A percentile compares a stretch with the other conserved stretches of the same genome.
These are phyloP conservation scores for Neogale vison DNA, from an alignment of 2,113 vertebrate species.

Conservation along the genomic window DNA sequence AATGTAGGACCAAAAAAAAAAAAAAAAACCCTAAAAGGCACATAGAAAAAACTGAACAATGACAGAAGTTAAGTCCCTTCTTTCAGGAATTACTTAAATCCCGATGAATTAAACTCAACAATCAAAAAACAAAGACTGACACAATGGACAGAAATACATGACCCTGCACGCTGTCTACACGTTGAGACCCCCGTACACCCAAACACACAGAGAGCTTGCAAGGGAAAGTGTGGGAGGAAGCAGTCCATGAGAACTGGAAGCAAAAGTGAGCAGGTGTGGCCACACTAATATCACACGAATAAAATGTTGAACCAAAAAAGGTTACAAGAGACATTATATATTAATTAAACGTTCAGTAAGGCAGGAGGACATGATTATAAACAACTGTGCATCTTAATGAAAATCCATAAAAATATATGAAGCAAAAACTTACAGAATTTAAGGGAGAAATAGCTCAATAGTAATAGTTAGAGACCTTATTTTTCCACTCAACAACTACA, in stretches of 20 bases:
- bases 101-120: neutral
- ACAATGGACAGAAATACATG: neutral
- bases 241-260: neutral
- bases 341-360: neutral
- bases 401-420: neutral
- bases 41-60: neutral
- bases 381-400: neutral
- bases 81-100: neutral
- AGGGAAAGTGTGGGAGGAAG: neutral
- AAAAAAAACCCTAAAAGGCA: neutral
- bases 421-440: neutral
- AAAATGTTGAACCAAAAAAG: neutral
- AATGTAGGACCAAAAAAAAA: neutral
- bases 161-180: neutral
- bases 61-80: neutral
- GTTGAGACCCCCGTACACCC: neutral
- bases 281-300: neutral
- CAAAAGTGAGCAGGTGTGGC: neutral
- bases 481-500: too few relatives aligned
- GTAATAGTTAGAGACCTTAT: neutral
- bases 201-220: neutral
- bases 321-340: neutral
- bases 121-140: neutral
- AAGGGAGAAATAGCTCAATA: neutral
- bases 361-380: neutral